Percentiles rank a stretch among this genome's conserved stretches.
Conservation (phyloP, 2,888 invertebrate genomes). For the Isotomurus palustris region DNA sequence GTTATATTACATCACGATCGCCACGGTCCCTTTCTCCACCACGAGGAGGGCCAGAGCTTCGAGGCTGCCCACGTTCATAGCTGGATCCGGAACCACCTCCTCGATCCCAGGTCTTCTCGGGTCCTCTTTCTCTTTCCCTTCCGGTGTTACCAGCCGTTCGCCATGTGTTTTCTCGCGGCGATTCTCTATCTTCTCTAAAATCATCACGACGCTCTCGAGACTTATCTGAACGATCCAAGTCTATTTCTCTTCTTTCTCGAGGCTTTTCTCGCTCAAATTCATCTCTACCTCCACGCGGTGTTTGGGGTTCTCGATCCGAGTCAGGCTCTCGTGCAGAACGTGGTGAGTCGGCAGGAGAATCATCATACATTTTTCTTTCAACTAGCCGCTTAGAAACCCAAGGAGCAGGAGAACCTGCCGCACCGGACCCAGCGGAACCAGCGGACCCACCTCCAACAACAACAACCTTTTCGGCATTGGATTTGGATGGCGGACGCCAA, state of each 20-base stretch:
- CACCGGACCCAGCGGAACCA: constrained; percentile 1
- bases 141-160: constrained; percentile 46
- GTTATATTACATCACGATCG: constrained; percentile 16
- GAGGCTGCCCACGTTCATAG: constrained; percentile 4
- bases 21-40: constrained; percentile 4
- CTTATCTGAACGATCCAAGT: constrained; percentile 7
- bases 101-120: background rate
- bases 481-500: constrained; percentile 14
- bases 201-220: constrained; percentile 26
- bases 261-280: constrained; percentile 21
- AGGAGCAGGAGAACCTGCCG: constrained; percentile 1
- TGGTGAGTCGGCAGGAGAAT: constrained; percentile 19
- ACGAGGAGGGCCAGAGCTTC: constrained; percentile 5
- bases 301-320: constrained; percentile 33
- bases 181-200: background rate
- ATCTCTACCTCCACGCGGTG: constrained; percentile 40
- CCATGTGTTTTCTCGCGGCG: constrained; percentile 4
- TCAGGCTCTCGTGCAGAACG: constrained; percentile 20
- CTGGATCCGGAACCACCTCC: constrained; percentile 6
- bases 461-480: constrained; percentile 2
- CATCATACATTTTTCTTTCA: constrained; percentile 20
- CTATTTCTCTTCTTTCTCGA: background rate
- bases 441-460: background rate
- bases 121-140: constrained; percentile 30
- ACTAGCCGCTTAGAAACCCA: constrained; percentile 25